phyloP scores from a whole-genome alignment of 35 echinoderm and acorn worm genomes.

The Strongylocentrotus purpuratus region DNA sequence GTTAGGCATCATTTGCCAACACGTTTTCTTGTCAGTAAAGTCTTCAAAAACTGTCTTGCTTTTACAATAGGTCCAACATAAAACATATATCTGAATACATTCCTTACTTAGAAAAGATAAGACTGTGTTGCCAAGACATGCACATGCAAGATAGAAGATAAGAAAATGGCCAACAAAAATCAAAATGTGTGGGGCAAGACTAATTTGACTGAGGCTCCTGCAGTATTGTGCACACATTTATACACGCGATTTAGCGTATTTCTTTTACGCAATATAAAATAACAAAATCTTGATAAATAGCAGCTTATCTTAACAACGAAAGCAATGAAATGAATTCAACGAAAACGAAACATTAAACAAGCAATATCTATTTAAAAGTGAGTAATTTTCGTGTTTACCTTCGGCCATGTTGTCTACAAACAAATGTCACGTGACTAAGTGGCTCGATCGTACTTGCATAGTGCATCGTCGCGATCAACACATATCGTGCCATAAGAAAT shows the following conservation, averaged over 20 bases:
- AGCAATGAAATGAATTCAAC: not conserved
- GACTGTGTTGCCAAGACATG: too few relatives aligned
- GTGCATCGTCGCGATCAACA: too few relatives aligned
- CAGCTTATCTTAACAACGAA: not conserved
- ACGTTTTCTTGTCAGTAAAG: too few relatives aligned
- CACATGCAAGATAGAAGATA: too few relatives aligned
- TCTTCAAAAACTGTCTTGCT: too few relatives aligned
- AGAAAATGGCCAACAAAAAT: not conserved
- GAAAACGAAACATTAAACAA: not conserved
- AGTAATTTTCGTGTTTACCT: not conserved
- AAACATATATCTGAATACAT: too few relatives aligned
- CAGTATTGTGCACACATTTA: too few relatives aligned
- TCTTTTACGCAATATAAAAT: not conserved
- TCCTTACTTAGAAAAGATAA: too few relatives aligned
- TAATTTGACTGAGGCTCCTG: not conserved
- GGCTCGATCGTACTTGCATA: too few relatives aligned
- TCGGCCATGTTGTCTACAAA: conserved; percentile 16
- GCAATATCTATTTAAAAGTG: not conserved
- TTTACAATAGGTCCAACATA: too few relatives aligned
- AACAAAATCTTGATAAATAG: not conserved
- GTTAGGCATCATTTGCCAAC: too few relatives aligned
- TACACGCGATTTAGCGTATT: not conserved
- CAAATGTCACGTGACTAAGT: not conserved
- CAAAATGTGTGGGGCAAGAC: not conserved
- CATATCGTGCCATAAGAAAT: too few relatives aligned